phyloP scores from a whole-genome alignment of 2,113 vertebrate species.

The Callochromis pleurospilus region DNA sequence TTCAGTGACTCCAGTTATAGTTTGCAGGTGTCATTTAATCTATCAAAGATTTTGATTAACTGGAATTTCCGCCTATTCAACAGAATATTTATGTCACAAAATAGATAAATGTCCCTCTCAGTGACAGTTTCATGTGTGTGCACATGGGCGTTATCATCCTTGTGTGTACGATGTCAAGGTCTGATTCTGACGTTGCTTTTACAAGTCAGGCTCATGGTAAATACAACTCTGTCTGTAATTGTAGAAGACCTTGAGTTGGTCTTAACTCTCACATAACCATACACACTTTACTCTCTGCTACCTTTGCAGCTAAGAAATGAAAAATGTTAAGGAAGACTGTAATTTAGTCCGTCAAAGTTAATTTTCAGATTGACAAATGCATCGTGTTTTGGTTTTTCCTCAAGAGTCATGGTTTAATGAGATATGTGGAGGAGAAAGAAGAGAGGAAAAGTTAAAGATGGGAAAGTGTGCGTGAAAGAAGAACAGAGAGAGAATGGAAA shows the following conservation, averaged over 20 bases:
- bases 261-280: neutral
- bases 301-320: neutral
- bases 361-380: neutral
- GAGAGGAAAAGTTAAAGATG: neutral
- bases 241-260: neutral
- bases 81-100: neutral
- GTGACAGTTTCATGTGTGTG: neutral
- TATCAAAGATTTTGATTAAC: neutral
- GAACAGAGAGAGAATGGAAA: neutral
- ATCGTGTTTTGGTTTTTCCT: neutral
- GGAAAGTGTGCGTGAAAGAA: neutral
- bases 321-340: neutral
- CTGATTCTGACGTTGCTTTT: neutral
- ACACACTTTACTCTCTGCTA: neutral
- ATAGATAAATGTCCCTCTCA: neutral
- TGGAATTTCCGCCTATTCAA: neutral
- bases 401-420: slow-evolving; percentile 24
- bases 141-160: neutral
- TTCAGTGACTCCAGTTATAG: neutral
- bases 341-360: neutral
- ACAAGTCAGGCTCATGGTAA: slow-evolving; percentile 3
- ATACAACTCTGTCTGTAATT: neutral
- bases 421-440: slow-evolving; percentile 10
- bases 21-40: neutral
- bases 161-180: slow-evolving; percentile 12